A percentile compares a stretch with the other conserved stretches of the same genome.
These are phyloP conservation scores for Acomys russatus DNA, from an alignment of 2,797 vertebrate species.

Conservation along the genomic window DNA sequence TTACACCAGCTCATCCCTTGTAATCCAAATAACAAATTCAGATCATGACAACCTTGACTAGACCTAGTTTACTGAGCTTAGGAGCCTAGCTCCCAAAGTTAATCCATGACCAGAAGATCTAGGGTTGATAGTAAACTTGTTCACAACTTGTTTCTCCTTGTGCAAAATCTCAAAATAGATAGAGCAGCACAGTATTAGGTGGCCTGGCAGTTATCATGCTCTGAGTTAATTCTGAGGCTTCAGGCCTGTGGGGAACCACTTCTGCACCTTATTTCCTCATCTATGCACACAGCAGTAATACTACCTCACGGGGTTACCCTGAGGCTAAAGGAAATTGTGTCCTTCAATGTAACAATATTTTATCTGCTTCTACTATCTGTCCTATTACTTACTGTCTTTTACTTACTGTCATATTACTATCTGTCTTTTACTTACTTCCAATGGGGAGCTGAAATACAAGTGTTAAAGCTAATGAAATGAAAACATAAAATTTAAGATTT, in stretches of 20 bases:
- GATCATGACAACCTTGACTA: neutral
- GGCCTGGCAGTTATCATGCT: neutral
- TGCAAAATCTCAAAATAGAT: neutral
- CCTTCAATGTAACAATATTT: neutral
- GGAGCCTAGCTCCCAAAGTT: neutral
- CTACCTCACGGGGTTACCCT: neutral
- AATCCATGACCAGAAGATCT: neutral
- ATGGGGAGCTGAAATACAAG: neutral
- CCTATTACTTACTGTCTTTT: slow-evolving; percentile 6
- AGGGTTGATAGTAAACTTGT: neutral
- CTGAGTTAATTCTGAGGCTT: neutral
- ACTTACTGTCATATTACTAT: neutral
- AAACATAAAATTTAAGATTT: neutral
- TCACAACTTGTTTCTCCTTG: neutral
- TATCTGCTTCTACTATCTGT: neutral
- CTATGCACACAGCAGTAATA: neutral
- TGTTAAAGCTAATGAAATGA: slow-evolving; percentile 3
- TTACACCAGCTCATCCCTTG: neutral
- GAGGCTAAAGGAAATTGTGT: neutral
- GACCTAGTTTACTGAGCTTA: neutral
- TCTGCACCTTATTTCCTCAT: neutral
- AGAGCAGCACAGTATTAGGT: neutral
- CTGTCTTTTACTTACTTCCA: neutral
- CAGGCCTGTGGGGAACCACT: neutral
- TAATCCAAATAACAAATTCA: neutral